Base-by-base conservation (phyloP, 2,888 invertebrate species). In the Calameuta idolon region DNA sequence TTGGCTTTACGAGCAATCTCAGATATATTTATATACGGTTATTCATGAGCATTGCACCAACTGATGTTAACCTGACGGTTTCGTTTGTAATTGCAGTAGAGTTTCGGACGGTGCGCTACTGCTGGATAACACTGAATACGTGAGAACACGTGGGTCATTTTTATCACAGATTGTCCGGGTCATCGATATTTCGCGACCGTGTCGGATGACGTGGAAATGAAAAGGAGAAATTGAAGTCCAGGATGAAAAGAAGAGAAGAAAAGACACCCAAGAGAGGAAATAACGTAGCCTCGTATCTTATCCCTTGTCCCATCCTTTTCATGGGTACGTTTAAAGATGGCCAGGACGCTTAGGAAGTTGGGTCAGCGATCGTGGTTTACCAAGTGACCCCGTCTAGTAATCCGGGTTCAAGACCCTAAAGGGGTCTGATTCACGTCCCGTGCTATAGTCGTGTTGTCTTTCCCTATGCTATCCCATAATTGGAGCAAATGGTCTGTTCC, bases 391-490 rank as follows among this genome's bases (percentile, higher is more conserved):
- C 34, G 12, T 31, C 71, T 11, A 31, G 71, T 71, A 71, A 71
- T 71, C 71, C 71, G 71, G 71, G 71, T 71, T 71, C 71, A 71
- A 71, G 71, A 71, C 71, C 71, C 71, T 71, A 71, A 71, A 31
- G 55, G 71, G 71, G 71, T 71, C 71, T 71, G 71, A 71, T 71
- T 71, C 71, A 71, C 71, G 71, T 71, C 71, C 71, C 31, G 71
- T 33, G 71, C 12, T 33, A 71, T 71, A 31, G 31, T 33, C 71
- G 71, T 33, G 12, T 30, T 71, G 71, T 71, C 71, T 71, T 71
- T 71, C 71, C 31, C 71, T 71, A 31, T 71, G 33, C 31, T 33
- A 15, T 71, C 71, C 71, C 71, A 33, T 71, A 71, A 71, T 71
- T 71, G 71, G 71, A 71, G 31, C 71, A 71, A 71, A 71, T 71